Conservation (phyloP, 2,113 vertebrate species). For the Labeo rohita region DNA sequence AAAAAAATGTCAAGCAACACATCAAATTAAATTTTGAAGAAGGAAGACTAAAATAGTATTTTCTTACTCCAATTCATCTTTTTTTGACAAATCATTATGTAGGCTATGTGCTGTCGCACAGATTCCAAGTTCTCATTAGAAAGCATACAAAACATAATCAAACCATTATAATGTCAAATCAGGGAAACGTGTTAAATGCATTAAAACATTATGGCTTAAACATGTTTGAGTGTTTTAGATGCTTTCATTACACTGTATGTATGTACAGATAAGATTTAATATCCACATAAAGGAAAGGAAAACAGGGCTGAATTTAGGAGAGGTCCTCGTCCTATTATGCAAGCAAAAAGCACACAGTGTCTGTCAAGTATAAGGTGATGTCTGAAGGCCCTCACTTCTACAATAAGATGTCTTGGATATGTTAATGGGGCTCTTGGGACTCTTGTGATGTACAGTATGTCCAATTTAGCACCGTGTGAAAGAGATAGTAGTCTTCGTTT, state of each 20-base stretch:
- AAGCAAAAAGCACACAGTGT: slow-evolving; percentile 8
- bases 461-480: slow-evolving; percentile 57
- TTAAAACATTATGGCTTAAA: neutral
- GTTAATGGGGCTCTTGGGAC: slow-evolving; percentile 63
- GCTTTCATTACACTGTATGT: neutral
- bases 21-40: neutral
- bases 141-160: neutral
- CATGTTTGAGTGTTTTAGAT: neutral
- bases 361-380: slow-evolving; percentile 49
- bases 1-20: neutral
- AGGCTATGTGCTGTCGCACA: neutral
- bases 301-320: neutral
- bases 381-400: slow-evolving; percentile 54
- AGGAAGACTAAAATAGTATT: neutral
- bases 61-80: too few species aligned
- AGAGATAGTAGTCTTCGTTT: slow-evolving; percentile 1
- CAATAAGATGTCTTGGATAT: slow-evolving; percentile 52
- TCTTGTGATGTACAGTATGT: slow-evolving; percentile 61
- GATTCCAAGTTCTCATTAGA: neutral
- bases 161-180: slow-evolving; percentile 3
- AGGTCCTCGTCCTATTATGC: neutral
- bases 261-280: neutral
- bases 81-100: neutral
- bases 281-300: neutral
- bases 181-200: neutral